Base-by-base conservation (phyloP, 2,113 vertebrate genomes). In the Philantomba maxwellii region DNA sequence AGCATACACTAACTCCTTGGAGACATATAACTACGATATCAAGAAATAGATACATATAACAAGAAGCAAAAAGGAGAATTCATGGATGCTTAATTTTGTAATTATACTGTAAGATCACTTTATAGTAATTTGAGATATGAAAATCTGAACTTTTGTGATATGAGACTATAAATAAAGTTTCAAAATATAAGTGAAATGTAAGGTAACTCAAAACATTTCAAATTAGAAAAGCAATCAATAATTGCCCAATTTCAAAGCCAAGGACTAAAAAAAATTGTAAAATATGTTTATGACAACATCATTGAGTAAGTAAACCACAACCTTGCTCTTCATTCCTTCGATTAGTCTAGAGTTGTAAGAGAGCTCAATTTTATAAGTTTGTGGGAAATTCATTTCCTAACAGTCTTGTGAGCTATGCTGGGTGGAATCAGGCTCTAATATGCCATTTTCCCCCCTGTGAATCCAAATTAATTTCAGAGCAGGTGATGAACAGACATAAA, bases 401-500 rank as follows among this genome's bases (percentile, higher is more conserved):
- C 10, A 75, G 23, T 82, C 25, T 81, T 96, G 14, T 49, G 51
- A 96, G 49, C n/a, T 89, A 26, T 3, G 10, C 3, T 80, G 25
- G 47, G 47, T 95, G 26, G 45, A 39, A 87, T 49, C 43, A 64
- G 47, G 16, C 64, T 87, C 1, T 89, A 81, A 89, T 94, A 94
- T 66, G 10, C 11, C 47, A 73, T 89, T 93, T 49, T 2, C 13
- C 26, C 11, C 23, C 17, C 80, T 58, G 49, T 51, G 36, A 96
- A 81, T 89, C 21, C 30, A 96, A 97, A 97, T 97, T 94, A 89
- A 25, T 97, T 94, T 96, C 83, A 28, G 39, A 96, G 64, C 87
- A 97, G 87, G 92, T 97, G 92, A 97, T 94, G 89, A 97, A 73
- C 45, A 97, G 58, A 75, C 33, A 95, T 96, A 97, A 96, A 95